These are phyloP conservation scores for Netelia melanura DNA, from an alignment of 2,888 invertebrate genomes.

Conservation along the genomic window DNA sequence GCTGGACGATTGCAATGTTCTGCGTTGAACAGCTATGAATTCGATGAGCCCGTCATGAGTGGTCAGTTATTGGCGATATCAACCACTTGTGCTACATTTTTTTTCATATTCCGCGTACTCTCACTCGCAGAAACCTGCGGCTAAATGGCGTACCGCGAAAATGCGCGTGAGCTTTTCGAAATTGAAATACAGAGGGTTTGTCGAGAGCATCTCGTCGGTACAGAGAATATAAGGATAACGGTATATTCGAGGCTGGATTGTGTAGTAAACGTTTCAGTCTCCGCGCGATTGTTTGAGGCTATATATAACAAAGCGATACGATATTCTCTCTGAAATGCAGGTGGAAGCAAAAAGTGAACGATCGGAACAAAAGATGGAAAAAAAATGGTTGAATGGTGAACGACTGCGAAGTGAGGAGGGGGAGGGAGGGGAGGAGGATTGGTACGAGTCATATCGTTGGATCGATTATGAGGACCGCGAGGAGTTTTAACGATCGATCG, in stretches of 20 bases:
- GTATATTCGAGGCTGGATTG: not conserved
- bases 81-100: constrained; percentile 58
- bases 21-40: constrained; percentile 20
- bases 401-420: not conserved
- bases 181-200: constrained; percentile 27
- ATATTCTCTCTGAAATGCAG: not conserved
- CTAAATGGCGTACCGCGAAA: constrained; percentile 1
- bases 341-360: not conserved
- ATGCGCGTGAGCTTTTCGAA: constrained; percentile 28
- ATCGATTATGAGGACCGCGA: constrained; percentile 42
- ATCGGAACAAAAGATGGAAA: not conserved
- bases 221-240: not conserved
- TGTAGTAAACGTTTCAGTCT: constrained; percentile 1
- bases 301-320: not conserved
- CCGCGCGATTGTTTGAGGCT: not conserved
- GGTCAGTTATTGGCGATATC: constrained; percentile 59
- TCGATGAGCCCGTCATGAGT: constrained; percentile 51
- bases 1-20: not conserved
- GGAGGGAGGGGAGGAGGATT: constrained; percentile 22
- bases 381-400: not conserved
- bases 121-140: not conserved
- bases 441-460: constrained; percentile 4
- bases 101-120: not conserved
- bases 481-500: constrained; percentile 19
- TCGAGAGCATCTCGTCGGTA: not conserved